Evolutionary conservation across 2,888 invertebrate genomes (phyloP).

Genomic region (Drosophila kambysellisi): DNA sequence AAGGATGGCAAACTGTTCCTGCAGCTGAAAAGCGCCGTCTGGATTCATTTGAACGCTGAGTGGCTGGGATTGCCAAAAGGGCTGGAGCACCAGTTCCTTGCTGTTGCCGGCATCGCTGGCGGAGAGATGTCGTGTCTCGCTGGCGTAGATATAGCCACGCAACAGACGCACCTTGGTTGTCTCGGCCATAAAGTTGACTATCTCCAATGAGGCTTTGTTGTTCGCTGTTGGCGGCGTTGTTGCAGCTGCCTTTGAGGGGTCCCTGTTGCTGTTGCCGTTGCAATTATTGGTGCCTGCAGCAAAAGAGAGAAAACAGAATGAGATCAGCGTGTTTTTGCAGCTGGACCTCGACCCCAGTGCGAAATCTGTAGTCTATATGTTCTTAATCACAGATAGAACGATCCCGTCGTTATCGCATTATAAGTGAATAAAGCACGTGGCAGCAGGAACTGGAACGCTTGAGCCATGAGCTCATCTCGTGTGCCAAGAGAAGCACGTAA

Average conservation of each 20-base stretch:
- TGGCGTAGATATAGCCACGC: conserved; percentile 82
- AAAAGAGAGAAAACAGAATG: conserved; percentile 7
- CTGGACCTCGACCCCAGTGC: conserved; percentile 53
- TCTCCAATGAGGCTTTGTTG: conserved; percentile 60
- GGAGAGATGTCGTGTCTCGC: conserved; percentile 69
- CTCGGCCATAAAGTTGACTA: conserved; percentile 76
- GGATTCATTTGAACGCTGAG: conserved; percentile 59
- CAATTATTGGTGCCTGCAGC: conserved; percentile 47
- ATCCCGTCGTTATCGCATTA: conserved; percentile 42
- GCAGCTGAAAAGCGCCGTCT: conserved; percentile 71
- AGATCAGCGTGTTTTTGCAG: conserved; percentile 31
- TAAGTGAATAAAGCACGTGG: conserved; percentile 25
- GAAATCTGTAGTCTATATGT: conserved; percentile 8
- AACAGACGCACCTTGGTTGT: conserved; percentile 80
- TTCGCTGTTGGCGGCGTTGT: conserved; percentile 34
- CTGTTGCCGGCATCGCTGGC: conserved; percentile 33
- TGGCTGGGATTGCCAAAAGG: conserved; percentile 82
- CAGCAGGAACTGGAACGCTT: conserved; percentile 34
- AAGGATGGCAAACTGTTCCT: conserved; percentile 86
- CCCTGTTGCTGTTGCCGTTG: conserved; percentile 37
- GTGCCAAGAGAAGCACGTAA: conserved; percentile 4
- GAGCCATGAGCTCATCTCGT: conserved; percentile 35
- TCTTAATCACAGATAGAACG: conserved; percentile 31
- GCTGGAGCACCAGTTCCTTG: conserved; percentile 76
- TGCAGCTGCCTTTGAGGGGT: conserved; percentile 30